Evolutionary conservation across 2,113 vertebrate genomes (phyloP).

Genomic region (Nyctibius bracteatus): DNA sequence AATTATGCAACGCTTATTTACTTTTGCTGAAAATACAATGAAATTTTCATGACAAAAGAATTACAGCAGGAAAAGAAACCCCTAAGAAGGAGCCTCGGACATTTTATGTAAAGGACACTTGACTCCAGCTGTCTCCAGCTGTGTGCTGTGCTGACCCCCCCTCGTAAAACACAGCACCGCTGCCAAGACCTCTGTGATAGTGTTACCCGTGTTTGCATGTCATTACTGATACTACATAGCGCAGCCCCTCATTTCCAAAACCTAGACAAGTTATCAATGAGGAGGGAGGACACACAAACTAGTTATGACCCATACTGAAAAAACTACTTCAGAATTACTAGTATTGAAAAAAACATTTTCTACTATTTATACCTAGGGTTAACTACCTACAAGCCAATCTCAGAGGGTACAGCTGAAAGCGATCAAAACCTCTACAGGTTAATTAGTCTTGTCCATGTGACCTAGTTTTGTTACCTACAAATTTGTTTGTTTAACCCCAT

Average conservation of each 20-base stretch:
- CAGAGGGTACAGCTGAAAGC: no score
- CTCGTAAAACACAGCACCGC: background rate
- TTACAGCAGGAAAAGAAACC: background rate
- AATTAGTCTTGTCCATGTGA: background rate
- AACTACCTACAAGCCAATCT: no score
- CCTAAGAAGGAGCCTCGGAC: background rate
- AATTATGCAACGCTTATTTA: background rate
- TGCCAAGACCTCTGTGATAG: accelerated
- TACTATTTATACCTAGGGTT: no score
- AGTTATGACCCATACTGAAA: no score
- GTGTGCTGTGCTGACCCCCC: accelerated
- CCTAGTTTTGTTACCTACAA: background rate
- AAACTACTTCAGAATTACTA: no score
- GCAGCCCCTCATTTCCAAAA: no score
- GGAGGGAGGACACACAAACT: no score
- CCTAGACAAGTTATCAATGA: no score
- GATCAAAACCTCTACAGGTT: background rate
- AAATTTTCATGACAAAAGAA: background rate
- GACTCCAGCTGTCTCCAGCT: background rate
- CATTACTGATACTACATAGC: background rate
- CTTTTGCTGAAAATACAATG: background rate
- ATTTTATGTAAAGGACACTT: background rate
- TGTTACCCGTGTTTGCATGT: background rate
- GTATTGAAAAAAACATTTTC: no score
- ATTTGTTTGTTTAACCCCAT: background rate